Conservation (phyloP, 2,113 vertebrate genomes). For the Lasiurus cinereus region DNA sequence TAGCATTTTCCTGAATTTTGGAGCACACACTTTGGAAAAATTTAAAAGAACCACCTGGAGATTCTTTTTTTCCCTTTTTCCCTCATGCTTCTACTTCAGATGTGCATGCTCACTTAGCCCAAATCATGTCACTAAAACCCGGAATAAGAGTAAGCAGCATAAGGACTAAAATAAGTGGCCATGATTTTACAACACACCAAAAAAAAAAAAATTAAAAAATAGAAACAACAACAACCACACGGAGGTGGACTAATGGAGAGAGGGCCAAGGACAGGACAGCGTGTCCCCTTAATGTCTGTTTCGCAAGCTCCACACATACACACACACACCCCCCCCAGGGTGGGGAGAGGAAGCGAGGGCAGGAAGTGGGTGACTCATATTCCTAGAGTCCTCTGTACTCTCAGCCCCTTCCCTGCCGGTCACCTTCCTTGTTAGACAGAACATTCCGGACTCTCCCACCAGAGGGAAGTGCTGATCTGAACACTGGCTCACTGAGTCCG, state of each 20-base stretch:
- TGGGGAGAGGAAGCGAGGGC: neutral
- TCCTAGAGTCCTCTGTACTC: constrained; percentile 12
- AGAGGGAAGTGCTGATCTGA: neutral
- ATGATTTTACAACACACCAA: neutral
- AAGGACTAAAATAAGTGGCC: constrained; percentile 35
- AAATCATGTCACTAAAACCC: constrained; percentile 31
- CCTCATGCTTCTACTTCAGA: constrained; percentile 12
- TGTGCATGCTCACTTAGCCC: neutral
- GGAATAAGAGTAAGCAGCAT: constrained; percentile 41
- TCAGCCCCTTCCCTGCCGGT: neutral
- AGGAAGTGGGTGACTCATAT: neutral
- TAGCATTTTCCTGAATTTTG: constrained; percentile 29
- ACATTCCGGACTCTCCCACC: neutral
- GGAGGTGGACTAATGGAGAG: neutral
- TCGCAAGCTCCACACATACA: neutral
- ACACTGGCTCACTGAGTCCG: neutral
- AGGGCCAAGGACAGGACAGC: neutral
- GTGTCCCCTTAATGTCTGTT: constrained; percentile 40
- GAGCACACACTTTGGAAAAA: neutral
- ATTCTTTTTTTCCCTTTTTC: neutral
- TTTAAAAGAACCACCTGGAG: neutral
- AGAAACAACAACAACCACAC: neutral
- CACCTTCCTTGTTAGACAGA: neutral
- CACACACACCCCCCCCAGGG: neutral
- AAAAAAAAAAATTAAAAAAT: neutral